phyloP scores from a whole-genome alignment of 2,113 vertebrate species.

The Callipepla californica region DNA sequence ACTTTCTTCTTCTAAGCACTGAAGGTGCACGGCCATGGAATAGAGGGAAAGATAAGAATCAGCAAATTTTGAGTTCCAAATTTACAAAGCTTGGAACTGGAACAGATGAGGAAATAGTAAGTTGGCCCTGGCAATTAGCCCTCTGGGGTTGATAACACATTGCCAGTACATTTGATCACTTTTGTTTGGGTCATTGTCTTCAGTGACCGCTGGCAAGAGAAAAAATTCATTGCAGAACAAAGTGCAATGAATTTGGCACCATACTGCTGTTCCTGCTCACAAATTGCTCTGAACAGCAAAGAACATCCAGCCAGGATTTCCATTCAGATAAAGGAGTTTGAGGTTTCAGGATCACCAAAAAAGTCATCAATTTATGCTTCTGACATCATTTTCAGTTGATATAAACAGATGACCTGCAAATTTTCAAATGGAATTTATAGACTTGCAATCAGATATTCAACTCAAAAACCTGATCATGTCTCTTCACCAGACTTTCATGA shows the following conservation, averaged over 20 bases:
- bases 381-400: too few species aligned
- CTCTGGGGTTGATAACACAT: accelerated
- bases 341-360: too few species aligned
- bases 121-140: not conserved
- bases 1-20: not conserved
- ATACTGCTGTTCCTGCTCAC: not conserved
- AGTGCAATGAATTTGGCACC: not conserved
- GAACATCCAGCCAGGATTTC: too few species aligned
- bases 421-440: too few species aligned
- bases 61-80: not conserved
- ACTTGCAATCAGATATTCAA: too few species aligned
- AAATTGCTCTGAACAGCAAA: not conserved
- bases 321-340: too few species aligned
- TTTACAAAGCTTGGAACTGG: not conserved
- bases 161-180: not conserved
- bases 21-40: not conserved
- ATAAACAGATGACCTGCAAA: too few species aligned
- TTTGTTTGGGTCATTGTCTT: not conserved
- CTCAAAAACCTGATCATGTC: too few species aligned
- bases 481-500: too few species aligned
- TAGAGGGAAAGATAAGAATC: not conserved
- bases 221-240: not conserved
- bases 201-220: not conserved
- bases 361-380: too few species aligned
- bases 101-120: not conserved